Base-by-base conservation (phyloP, 2,797 vertebrate species). In the Poeciliopsis infans region DNA sequence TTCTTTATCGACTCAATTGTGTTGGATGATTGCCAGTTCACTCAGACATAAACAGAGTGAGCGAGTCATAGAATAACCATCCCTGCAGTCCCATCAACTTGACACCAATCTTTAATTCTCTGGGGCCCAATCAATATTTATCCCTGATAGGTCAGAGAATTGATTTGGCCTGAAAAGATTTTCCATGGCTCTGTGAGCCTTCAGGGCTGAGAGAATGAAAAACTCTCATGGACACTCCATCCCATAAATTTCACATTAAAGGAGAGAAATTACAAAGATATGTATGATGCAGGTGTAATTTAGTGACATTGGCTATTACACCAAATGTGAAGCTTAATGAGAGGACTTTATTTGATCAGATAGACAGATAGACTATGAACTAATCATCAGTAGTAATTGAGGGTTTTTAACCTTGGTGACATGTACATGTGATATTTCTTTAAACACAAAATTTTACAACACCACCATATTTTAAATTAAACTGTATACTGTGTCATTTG, bases 101-200 rank as follows among this genome's bases (percentile, higher is more conserved):
- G 31, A 49, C 79, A 76, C 18, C 49, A 3, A 33, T 10, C 47
- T 73, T 51, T 36, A 7, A 68, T 72, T 76, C 82, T 55, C 46
- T 23, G 72, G 41, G 76, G 46, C 51, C 46, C 0, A 4, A 79
- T 88, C 81, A 28, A 86, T 87, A 23, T 11, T 41, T 61, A 72
- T 71, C 57, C 33, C 28, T 77, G 71, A 61, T 61, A 59, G 79
- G 72, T 75, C 81, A 59, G 39, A 0, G 0, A 28, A 81, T 81
- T 78, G 83, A 89, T 76, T 20, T 16, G 53, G 46, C 79, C 85
- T 0, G 20, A 31, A 61, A 80, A 51, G 7, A 83, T 49, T 85
- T 88, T 91, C 87, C 86, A 61, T 75, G 49, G 66, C 0, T 6
- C 53, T 55, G 72, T 51, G 71, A 53, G 45, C 74, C 81, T 49